These are phyloP conservation scores for Dermochelys coriacea DNA, from an alignment of 2,797 vertebrate genomes.

Conservation along the genomic window DNA sequence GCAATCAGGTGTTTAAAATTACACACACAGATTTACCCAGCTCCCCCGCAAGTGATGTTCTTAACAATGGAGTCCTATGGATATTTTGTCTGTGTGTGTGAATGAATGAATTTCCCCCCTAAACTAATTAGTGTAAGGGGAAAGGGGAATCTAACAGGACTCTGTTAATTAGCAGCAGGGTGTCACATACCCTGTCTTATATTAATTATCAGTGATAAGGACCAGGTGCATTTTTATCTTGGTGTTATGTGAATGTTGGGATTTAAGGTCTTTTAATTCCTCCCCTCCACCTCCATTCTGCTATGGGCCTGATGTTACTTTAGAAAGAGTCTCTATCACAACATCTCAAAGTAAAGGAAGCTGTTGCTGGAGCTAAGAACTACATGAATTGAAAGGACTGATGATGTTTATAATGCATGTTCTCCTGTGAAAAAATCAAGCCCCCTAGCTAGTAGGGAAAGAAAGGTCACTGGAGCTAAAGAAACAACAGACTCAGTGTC, in stretches of 20 bases:
- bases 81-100: conserved; percentile 63
- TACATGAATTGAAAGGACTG: conserved; percentile 56
- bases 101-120: conserved; percentile 35
- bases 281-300: not conserved
- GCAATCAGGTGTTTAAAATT: conserved; percentile 79
- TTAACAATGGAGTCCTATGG: conserved; percentile 62
- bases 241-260: not conserved
- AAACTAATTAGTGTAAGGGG: conserved; percentile 58
- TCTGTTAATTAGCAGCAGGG: conserved; percentile 55
- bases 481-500: conserved; percentile 63
- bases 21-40: conserved; percentile 42
- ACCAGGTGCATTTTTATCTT: conserved; percentile 52
- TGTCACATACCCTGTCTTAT: conserved; percentile 46
- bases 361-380: conserved; percentile 28
- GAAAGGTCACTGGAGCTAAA: conserved; percentile 58
- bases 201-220: conserved; percentile 71
- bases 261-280: not conserved
- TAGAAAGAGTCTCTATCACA: not conserved
- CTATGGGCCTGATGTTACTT: conserved; percentile 3
- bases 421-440: conserved; percentile 53
- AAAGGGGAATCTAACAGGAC: conserved; percentile 47
- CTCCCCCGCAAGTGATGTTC: conserved; percentile 27
- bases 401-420: conserved; percentile 64
- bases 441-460: conserved; percentile 41
- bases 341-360: conserved; percentile 26